Evolutionary conservation across 2,113 vertebrate genomes (phyloP).

Genomic region (cattle (Bos taurus)): DNA sequence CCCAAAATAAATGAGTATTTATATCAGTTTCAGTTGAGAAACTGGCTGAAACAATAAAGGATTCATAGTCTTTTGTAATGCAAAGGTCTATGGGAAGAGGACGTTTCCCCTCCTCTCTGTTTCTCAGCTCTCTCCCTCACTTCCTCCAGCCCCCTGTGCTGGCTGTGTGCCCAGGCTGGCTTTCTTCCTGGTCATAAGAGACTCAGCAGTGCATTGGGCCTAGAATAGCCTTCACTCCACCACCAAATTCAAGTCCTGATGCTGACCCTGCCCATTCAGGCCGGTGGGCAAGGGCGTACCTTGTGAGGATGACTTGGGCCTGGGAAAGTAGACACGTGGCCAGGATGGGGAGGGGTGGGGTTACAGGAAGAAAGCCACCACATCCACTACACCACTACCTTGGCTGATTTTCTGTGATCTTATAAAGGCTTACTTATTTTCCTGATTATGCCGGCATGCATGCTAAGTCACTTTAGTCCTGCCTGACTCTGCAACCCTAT

Average conservation of each 20-base stretch:
- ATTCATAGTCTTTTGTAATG: neutral
- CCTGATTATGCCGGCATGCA: neutral
- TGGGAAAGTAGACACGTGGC: neutral
- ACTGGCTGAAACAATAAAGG: neutral
- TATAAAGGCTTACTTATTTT: neutral
- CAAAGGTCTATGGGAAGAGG: neutral
- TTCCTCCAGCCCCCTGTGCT: too few relatives aligned
- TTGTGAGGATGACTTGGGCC: neutral
- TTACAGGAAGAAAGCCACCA: neutral
- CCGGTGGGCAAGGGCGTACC: neutral
- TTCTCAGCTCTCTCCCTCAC: neutral
- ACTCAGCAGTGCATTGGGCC: neutral
- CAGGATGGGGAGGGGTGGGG: neutral
- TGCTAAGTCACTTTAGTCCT: neutral
- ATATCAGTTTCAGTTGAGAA: neutral
- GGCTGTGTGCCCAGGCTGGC: neutral
- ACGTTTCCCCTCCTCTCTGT: neutral
- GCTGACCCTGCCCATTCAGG: neutral
- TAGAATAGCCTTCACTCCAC: neutral
- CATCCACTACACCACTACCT: neutral
- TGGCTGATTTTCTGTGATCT: neutral
- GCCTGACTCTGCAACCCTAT: neutral
- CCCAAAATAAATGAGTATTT: neutral
- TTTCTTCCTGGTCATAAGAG: neutral
- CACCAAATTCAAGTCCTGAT: neutral